Base-by-base conservation (phyloP, 2,113 vertebrate species). In the Herpailurus yagouaroundi region DNA sequence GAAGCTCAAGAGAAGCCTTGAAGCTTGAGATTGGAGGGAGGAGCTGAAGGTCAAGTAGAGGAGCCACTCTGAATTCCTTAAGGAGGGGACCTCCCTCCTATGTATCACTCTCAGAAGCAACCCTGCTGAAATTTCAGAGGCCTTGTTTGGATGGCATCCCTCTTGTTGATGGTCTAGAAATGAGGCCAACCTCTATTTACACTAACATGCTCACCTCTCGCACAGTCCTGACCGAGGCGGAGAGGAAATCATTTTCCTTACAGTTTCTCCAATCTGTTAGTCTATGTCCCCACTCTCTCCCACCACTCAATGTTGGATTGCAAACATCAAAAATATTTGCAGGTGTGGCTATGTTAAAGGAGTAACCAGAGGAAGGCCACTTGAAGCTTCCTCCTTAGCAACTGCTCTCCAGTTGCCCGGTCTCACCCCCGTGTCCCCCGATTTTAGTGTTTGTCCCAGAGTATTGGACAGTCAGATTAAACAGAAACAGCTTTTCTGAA, bases 391-490 rank as follows among this genome's bases (percentile, higher is more conserved):
- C 60, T 25, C 38, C 38, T 69, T 29, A 69, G 91, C 5, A 11
- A 31, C 7, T 8, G 0, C 12, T 45, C 25, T n/a, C 33, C 55
- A 25, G 29, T 69, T 81, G 1, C 71, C 29, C 3, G 25, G 0
- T 52, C 33, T 87, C 31, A 33, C 1, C 5, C 2, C 23, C 15
- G 7, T 0, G 3, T 9, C 2, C 4, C 31, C 7, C 1, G 19
- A 4, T 23, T 4, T 19, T 68, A 33, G 31, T 14, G 48, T 80
- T 27, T 60, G 27, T 83, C 68, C 21, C 15, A 4, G 25, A n/a
- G 29, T 64, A 19, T 3, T 36, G 41, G 19, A 69, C 77, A 85
- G 33, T 19, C 11, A 80, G 18, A 79, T 27, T 29, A 21, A 36
- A n/a, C 7, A 89, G 15, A 76, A 88, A 52, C 19, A 29, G 7